phyloP scores from a whole-genome alignment of 2,113 vertebrate species.

The Stomatorhinus ivindoensis region DNA sequence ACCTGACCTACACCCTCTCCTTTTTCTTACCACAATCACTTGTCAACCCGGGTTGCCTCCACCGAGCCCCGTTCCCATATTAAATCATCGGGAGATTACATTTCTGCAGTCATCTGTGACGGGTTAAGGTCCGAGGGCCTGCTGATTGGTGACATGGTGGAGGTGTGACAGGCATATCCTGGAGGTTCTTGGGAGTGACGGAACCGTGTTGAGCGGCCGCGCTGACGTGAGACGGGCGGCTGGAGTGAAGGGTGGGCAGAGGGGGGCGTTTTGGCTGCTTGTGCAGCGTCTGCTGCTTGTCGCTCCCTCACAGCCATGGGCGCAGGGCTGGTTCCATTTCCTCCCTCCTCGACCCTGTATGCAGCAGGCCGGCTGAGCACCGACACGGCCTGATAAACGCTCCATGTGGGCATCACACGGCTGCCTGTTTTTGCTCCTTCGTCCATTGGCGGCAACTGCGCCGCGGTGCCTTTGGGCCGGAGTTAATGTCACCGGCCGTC shows the following conservation, averaged over 20 bases:
- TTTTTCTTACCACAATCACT: constrained; percentile 2
- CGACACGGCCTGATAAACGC: neutral
- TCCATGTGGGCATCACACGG: neutral
- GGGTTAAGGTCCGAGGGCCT: neutral
- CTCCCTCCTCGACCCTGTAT: neutral
- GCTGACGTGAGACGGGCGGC: neutral
- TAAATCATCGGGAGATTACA: constrained; percentile 9
- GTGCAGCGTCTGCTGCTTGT: neutral
- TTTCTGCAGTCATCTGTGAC: neutral
- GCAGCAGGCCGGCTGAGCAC: neutral
- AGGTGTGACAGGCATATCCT: neutral
- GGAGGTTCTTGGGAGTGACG: neutral
- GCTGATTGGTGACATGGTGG: neutral
- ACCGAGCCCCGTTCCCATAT: constrained; percentile 16
- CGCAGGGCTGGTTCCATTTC: neutral
- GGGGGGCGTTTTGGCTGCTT: neutral
- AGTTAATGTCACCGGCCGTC: constrained; percentile 9
- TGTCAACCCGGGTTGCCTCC: constrained; percentile 20
- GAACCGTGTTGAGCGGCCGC: neutral
- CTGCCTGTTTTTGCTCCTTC: neutral
- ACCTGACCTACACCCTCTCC: neutral
- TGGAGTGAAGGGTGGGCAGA: neutral
- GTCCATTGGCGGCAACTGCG: neutral
- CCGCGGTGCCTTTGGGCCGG: neutral
- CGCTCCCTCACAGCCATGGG: neutral